phyloP scores from a whole-genome alignment of 1,140 invertebrate species.

The Platyura marginata region DNA sequence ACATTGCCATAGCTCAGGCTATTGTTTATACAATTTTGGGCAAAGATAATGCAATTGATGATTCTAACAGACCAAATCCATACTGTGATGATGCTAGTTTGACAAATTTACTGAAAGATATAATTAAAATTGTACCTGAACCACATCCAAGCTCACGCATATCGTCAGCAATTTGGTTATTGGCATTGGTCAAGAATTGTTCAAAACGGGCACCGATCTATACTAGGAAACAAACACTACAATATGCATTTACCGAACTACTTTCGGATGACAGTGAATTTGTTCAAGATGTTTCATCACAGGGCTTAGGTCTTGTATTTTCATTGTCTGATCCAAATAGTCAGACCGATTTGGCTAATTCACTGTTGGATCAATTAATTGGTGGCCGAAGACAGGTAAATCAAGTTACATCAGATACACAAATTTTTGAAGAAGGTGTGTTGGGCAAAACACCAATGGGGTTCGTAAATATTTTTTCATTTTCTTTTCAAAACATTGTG shows the following conservation, averaged over 20 bases:
- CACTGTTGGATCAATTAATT: constrained; percentile 63
- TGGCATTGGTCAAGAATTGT: constrained; percentile 67
- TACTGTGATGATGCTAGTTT: constrained; percentile 34
- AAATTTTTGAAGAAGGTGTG: constrained; percentile 74
- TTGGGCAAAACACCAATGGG: constrained; percentile 69
- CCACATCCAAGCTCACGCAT: constrained; percentile 75
- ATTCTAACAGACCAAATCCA: constrained; percentile 28
- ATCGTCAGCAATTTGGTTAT: constrained; percentile 52
- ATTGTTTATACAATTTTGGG: constrained; percentile 20
- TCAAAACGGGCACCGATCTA: constrained; percentile 43
- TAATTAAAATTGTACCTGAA: constrained; percentile 47
- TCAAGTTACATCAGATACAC: constrained; percentile 61
- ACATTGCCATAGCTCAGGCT: constrained; percentile 22
- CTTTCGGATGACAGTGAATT: constrained; percentile 79
- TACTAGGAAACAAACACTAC: constrained; percentile 44
- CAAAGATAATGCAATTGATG: constrained; percentile 29
- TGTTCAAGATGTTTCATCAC: constrained; percentile 81
- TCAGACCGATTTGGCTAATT: constrained; percentile 50
- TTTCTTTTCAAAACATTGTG: constrained; percentile 1
- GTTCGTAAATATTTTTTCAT: constrained; percentile 27
- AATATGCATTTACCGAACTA: constrained; percentile 72
- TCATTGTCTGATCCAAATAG: constrained; percentile 53
- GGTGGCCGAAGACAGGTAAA: constrained; percentile 57
- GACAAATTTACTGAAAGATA: constrained; percentile 43
- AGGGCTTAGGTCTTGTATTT: constrained; percentile 76